Evolutionary conservation across 2,888 invertebrate genomes (phyloP), one percentile per base, ranked within the genome.

Genomic region (Cactoblastis cactorum): DNA sequence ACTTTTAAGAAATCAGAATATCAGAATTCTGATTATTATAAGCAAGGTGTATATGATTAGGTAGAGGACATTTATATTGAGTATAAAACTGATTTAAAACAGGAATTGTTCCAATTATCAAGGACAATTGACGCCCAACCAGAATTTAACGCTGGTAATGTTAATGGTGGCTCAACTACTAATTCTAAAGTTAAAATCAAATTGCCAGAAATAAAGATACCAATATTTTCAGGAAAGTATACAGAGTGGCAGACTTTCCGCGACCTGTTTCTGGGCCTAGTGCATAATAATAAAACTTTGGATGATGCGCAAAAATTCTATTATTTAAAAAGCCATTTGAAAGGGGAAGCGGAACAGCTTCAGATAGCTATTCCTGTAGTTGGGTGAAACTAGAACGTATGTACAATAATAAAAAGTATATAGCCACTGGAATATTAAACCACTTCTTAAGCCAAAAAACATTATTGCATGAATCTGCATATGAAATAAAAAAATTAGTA

Each of bases 361-460:
- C 15, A 1, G 15, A 15, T 17, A 37, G 17, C 17, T 37, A 37
- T 37, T 8, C 3, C 3, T 3, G 3, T 37, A 17, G 15, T 37
- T 37, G 37, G 37, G 17, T 17, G 17, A 17, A 17, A 17, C 8
- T 37, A 1, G 37, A 37, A 17, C 12, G n/a, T 4, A 37, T 15
- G 37, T 39, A 46, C 28, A 51, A 45, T 39, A 47, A 46, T 45
- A 24, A 43, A 17, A 32, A 32, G 11, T 32, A 32, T 32, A 11
- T 32, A 11, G 11, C 11, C 2, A 32, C 2, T 11, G 4, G 32
- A 2, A 11, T 32, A 2, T 11, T 32, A 9, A 32, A 11, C 2
- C 4, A 11, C 2, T 32, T 32, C 2, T 11, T 32, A 32, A 2
- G 9, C 11, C 32, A 32, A 32, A 32, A 32, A 32, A 11, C 6